Evolutionary conservation across 2,797 vertebrate species (phyloP).

Genomic region (Natrix natrix): DNA sequence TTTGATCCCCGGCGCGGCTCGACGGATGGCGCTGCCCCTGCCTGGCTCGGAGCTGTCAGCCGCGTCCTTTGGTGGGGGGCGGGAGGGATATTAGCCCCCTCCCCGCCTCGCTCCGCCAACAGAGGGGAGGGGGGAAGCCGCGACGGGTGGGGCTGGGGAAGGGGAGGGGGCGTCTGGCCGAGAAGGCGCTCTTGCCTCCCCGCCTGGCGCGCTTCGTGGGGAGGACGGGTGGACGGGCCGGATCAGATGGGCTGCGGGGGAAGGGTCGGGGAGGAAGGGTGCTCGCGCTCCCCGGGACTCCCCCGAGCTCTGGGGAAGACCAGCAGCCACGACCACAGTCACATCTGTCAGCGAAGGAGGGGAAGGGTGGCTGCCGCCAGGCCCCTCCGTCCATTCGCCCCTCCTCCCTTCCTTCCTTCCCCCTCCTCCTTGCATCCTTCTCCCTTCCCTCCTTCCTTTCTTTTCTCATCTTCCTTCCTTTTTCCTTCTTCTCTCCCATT

Average conservation of each 20-base stretch:
- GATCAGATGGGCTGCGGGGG: not conserved
- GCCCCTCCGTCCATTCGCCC: no score
- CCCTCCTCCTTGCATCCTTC: rapidly evolving
- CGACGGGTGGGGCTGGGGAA: no score
- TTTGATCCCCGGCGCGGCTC: slow-evolving; percentile 64
- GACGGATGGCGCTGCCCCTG: slow-evolving; percentile 43
- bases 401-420: no score
- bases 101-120: not conserved
- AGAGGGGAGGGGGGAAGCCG: not conserved
- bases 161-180: not conserved
- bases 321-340: no score
- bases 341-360: no score
- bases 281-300: no score
- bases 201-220: no score
- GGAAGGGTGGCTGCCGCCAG: no score
- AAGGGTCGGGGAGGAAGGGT: not conserved
- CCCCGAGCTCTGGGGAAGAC: not conserved
- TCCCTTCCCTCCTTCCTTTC: no score
- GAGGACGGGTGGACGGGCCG: not conserved
- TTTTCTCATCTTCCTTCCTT: no score
- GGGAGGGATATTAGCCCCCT: not conserved
- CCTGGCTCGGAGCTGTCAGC: slow-evolving; percentile 47
- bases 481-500: no score
- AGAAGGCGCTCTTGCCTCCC: not conserved
- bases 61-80: not conserved